Base-by-base conservation (phyloP, 2,113 vertebrate species). In the Albula glossodonta region DNA sequence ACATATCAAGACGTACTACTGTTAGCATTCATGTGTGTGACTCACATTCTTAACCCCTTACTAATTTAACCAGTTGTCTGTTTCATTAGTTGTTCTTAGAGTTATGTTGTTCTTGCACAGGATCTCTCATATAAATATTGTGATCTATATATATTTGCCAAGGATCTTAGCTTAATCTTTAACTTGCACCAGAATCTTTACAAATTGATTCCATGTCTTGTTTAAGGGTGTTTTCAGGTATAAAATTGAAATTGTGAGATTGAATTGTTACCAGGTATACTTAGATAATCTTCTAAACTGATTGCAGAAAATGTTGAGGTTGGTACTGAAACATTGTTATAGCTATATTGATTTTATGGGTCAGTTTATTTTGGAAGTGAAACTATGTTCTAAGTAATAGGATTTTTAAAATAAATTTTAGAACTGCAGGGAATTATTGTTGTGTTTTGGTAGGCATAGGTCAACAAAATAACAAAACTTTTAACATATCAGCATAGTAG, bases 341-440 rank as follows among this genome's bases (percentile, higher is more conserved):
- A 17, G 17, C 17, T 11, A 11, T 22, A 10, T 22, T 25, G 1
- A n/a, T n/a, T 74, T n/a, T 74, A 1, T 74, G 66, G 22, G 5
- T 6, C 11, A 56, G 11, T 56, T 5, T 31, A 7, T 25, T 74
- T 25, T 74, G 66, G 15, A 63, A 56, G 78, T 11, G 25, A 74
- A 84, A 78, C 51, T 15, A 0, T 85, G 2, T 57, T 41, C 66
- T 25, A 86, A 49, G 79, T 51, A 57, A 52, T 84, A 25, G 3
- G 51, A 51, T 51, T 53, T 81, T 19, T 25, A 41, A 41, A 41
- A 56, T 51, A 11, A 49, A 53, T 51, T 66, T 51, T 22, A 10
- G 51, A 52, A 74, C 25, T 51, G 22, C 80, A 81, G 80, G 66
- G 56, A 81, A 82, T 82, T 52, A n/a, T 57, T 48, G 25, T 53